Evolutionary conservation across 2,797 vertebrate species (phyloP), one percentile per base, ranked within the genome.

Genomic region (Dendrocincla tyrannina): DNA sequence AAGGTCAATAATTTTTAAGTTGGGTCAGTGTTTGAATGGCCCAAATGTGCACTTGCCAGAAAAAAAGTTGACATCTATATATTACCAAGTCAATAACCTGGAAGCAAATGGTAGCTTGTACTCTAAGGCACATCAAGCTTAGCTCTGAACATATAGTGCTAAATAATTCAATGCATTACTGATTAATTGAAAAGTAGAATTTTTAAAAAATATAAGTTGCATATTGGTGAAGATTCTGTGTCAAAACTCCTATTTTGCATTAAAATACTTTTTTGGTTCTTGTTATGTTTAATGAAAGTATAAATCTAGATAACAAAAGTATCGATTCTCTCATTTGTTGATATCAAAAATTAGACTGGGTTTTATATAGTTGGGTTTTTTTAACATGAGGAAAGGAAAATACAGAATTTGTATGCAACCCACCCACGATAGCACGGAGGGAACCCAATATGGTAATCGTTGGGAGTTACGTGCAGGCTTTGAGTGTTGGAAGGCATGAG

Each of bases 1-100:
- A 84, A 95, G 81, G 81, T 63, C 35, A 3, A 73, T 72, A 55
- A 85, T 81, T 39, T 41, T 88, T 58, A 88, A 95, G 63, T 76
- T 37, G 55, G 24, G 18, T 37, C 63, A 56, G 41, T 20, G 32
- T 77, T 24, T 74, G 56, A 82, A 89, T 17, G 30, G 55, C 20
- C 22, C n/a, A 49, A 28, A 49, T 6, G 1, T 6, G 64, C 2
- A 55, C 12, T 58, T 7, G 1, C 14, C 66, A 22, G 10, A 78
- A 64, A 76, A 76, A 58, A 49, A 33, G 8, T 10, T 37, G 16
- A 28, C 39, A 91, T 7, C 33, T 5, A 70, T 46, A 7, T 19
- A 49, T 9, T 74, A 47, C 23, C 49, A 67, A 59, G 30, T 44
- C 42, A 64, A 30, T 58, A 86, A 78, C 10, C 59, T 32, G 70